Conservation (phyloP, 1,140 invertebrate genomes). For the Bilobella aurantiaca region DNA sequence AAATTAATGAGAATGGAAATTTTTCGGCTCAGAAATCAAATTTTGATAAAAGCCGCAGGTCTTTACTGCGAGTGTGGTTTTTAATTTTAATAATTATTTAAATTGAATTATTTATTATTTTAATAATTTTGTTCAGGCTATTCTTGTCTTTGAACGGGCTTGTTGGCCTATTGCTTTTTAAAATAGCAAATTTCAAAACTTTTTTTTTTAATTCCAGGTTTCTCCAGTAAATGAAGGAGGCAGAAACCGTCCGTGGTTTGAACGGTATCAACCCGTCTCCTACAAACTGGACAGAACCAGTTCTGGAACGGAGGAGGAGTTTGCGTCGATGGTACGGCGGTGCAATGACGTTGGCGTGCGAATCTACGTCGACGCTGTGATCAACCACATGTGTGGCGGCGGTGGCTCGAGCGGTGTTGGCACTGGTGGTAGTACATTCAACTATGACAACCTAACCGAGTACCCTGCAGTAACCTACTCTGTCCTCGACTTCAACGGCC, state of each 20-base stretch:
- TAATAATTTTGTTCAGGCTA: too few species aligned
- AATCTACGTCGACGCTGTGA: slow-evolving; percentile 53
- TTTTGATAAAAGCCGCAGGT: too few species aligned
- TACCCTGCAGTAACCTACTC: not conserved
- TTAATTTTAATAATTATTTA: not conserved
- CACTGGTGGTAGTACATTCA: slow-evolving; percentile 46
- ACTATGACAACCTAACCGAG: not conserved
- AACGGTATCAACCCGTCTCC: slow-evolving; percentile 80
- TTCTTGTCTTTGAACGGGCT: too few species aligned
- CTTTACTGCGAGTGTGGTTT: too few species aligned
- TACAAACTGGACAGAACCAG: slow-evolving; percentile 64
- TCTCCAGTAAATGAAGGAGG: slow-evolving; percentile 37
- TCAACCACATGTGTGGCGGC: slow-evolving; percentile 77
- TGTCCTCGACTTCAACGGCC: slow-evolving; percentile 11
- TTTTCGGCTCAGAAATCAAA: too few species aligned
- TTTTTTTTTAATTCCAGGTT: slow-evolving; percentile 5
- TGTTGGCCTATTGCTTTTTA: too few species aligned
- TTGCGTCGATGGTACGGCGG: slow-evolving; percentile 58
- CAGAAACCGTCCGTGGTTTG: slow-evolving; percentile 61
- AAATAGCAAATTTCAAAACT: not conserved
- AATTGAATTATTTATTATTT: too few species aligned
- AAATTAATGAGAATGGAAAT: too few species aligned
- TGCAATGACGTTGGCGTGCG: slow-evolving; percentile 63
- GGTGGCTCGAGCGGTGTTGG: slow-evolving; percentile 37
- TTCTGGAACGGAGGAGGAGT: slow-evolving; percentile 60